Evolutionary conservation across 2,797 vertebrate genomes (phyloP).

Genomic region (Naso thynnoides): DNA sequence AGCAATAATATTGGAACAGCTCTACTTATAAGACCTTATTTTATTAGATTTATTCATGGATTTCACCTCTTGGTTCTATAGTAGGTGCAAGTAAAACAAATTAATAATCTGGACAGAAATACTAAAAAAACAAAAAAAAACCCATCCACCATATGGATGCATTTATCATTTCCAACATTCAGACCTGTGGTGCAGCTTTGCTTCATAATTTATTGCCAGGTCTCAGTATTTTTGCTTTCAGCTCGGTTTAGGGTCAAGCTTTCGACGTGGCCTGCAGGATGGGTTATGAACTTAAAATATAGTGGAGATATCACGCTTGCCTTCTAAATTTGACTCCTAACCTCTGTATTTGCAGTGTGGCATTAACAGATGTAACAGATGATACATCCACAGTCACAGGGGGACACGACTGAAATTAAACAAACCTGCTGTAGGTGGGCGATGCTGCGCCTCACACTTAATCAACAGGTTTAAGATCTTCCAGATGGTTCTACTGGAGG

Average conservation of each 20-base stretch:
- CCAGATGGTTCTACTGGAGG: constrained; percentile 49
- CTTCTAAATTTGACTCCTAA: constrained; percentile 52
- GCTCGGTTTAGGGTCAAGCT: neutral
- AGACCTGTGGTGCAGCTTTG: neutral
- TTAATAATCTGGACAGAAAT: no score
- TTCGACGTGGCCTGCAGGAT: constrained; percentile 9
- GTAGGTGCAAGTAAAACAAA: no score
- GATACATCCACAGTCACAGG: constrained; percentile 19
- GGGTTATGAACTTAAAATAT: constrained; percentile 20
- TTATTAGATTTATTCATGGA: no score
- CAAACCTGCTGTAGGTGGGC: constrained; percentile 19
- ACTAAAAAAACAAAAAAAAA: no score
- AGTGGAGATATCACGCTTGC: constrained; percentile 31
- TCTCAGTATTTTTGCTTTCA: neutral
- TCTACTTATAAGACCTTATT: no score
- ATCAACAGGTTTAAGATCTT: constrained; percentile 71
- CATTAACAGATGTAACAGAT: constrained; percentile 58
- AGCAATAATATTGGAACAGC: no score
- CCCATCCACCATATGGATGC: neutral
- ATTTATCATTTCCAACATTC: neutral
- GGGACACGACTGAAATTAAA: constrained; percentile 37
- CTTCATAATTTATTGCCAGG: neutral
- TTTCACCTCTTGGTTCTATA: no score
- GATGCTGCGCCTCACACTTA: constrained; percentile 29
- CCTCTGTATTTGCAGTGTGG: constrained; percentile 35